Conservation (phyloP, 2,888 invertebrate genomes). For the Drosophila flavopinicola region DNA sequence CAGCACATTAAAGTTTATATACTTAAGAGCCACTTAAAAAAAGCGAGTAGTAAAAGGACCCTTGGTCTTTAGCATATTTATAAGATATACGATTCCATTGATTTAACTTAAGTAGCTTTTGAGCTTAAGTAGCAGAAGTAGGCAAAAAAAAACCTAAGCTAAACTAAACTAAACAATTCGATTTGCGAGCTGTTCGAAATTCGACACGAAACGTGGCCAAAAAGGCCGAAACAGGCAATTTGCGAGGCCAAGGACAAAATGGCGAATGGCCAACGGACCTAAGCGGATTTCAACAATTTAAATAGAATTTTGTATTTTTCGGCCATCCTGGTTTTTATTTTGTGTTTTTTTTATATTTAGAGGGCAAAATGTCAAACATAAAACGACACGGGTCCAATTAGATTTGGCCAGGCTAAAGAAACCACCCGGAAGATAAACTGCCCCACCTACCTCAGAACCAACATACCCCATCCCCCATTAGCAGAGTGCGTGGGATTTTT, state of each 20-base stretch:
- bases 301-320: conserved; percentile 54
- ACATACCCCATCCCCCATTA: neutral
- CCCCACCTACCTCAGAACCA: neutral
- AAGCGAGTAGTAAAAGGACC: neutral
- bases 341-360: conserved; percentile 28
- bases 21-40: neutral
- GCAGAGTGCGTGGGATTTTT: conserved; percentile 61
- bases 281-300: conserved; percentile 75
- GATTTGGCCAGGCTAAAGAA: conserved; percentile 46
- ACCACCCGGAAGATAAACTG: conserved; percentile 16
- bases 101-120: conserved; percentile 65
- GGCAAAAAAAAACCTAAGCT: conserved; percentile 4
- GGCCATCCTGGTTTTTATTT: conserved; percentile 1
- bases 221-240: conserved; percentile 9
- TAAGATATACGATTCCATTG: conserved; percentile 4
- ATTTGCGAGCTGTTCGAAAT: conserved; percentile 55
- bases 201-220: conserved; percentile 52
- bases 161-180: conserved; percentile 59
- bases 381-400: conserved; percentile 66
- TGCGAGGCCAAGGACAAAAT: conserved; percentile 21
- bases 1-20: neutral
- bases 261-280: conserved; percentile 33
- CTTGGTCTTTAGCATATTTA: conserved; percentile 22
- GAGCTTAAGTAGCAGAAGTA: conserved; percentile 47
- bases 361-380: conserved; percentile 73